These are phyloP conservation scores for Acanthococcus lagerstroemiae DNA, from an alignment of 2,888 invertebrate genomes.

Conservation along the genomic window DNA sequence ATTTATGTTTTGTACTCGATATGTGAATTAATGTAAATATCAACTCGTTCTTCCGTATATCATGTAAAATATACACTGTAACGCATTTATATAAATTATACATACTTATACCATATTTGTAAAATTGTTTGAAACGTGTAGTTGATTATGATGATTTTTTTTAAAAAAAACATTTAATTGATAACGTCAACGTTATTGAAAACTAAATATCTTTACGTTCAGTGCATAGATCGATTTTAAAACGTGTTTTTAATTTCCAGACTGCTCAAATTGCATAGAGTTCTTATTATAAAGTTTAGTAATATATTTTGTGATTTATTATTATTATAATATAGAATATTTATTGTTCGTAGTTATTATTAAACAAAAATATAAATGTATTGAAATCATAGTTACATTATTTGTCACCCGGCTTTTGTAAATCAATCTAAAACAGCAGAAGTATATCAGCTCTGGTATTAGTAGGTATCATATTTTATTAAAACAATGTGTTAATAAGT, in stretches of 20 bases:
- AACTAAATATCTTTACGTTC: slow-evolving; percentile 18
- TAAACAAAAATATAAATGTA: slow-evolving; percentile 20
- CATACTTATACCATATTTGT: slow-evolving; percentile 10
- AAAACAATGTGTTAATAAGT: no score
- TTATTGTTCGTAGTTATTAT: slow-evolving; percentile 22
- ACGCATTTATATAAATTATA: slow-evolving; percentile 2
- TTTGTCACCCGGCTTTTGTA: no score
- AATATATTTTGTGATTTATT: slow-evolving; percentile 26
- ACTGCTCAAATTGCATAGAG: slow-evolving; percentile 25
- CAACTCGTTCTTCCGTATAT: slow-evolving; percentile 23
- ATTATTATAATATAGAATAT: slow-evolving; percentile 21
- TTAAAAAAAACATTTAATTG: no score
- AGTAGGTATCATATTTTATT: no score
- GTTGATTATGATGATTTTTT: background rate
- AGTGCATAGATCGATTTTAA: slow-evolving; percentile 13
- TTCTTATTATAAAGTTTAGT: slow-evolving; percentile 22
- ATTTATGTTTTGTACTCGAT: no score
- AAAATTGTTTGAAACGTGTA: slow-evolving; percentile 13
- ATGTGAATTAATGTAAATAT: slow-evolving; percentile 23
- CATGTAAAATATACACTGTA: slow-evolving; percentile 7
- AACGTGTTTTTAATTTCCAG: slow-evolving; percentile 21
- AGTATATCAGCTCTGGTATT: no score
- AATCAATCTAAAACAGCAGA: no score
- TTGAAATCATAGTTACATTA: no score
- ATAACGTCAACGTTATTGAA: slow-evolving; percentile 12